Base-by-base conservation (phyloP, 2,113 vertebrate genomes). In the Sigmodon hispidus region DNA sequence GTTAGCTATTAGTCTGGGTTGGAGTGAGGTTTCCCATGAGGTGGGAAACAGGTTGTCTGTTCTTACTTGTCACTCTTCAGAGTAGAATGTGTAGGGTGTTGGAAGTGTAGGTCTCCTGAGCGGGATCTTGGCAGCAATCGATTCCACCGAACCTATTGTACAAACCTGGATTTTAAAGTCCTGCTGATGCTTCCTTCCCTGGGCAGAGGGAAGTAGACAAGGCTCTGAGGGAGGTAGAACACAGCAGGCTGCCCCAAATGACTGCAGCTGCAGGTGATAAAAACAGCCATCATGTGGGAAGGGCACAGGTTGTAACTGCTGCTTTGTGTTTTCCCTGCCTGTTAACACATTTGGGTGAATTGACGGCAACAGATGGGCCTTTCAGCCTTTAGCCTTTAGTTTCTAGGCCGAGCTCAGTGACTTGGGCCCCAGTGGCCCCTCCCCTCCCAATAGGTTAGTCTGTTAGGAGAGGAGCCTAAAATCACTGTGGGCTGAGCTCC, bases 221-320 rank as follows among this genome's bases (percentile, higher is more conserved):
- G 96, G 91, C 94, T 96, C 80, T 4, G 43, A 91, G 94, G 95
- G 97, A 90, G 81, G 96, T 92, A 22, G 91, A 91, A 84, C 97
- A 87, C 97, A 97, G 97, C 97, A 94, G 94, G 95, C 90, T 40
- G 67, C 95, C 0, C 94, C 26, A 24, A 96, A 96, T 94, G 83
- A 87, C 93, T 73, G 24, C 98, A 98, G 98, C 98, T 98, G 98
- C 96, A 95, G 90, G 98, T 94, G 97, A 96, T 98, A 95, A 98
- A 85, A 98, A 96, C 13, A 5, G 87, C 89, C 90, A 87, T 84
- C 87, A 63, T 26, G 87, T 63, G 22, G 97, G 90, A 96, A 83
- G 73, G 93, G 92, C 80, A 77, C 57, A 72, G 45, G 81, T 95
- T 61, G 7, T 92, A 55, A 93, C 83, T 77, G 75, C 95, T 9